Base-by-base conservation (phyloP, 92 coral and sea anemone genomes). In the Umimayanthus kanabou region DNA sequence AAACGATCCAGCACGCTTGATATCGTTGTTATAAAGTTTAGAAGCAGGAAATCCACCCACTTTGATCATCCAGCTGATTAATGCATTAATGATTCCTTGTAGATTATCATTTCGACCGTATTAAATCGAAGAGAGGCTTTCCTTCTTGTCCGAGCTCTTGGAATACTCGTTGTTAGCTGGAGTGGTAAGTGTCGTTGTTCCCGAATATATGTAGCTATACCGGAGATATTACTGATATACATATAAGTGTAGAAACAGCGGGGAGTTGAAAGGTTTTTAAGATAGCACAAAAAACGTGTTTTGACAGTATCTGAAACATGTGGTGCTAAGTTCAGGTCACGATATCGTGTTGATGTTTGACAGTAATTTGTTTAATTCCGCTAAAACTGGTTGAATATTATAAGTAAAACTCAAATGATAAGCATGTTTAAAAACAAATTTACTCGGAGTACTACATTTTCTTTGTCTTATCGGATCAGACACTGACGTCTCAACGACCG, bases 1-100 rank as follows among this genome's bases (percentile, higher is more conserved):
- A 73, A 73, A 16, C 13, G 77, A 13, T 37, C 23, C 77, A 73
- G 25, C 13, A 39, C 76, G 22, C 15, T 73, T 73, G 42, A 73
- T 72, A 28, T 13, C 20, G 39, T 72, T 13, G 76, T 37, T 72
- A 33, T 33, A 72, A 72, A 33, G 77, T 73, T 33, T 73, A 37
- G 45, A 73, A 37, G 15, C 77, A 73, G 77, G 77, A 73, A 73
- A 73, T n/a, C 77, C 77, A 37, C 77, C 77, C 77, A 73, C 77
- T 33, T 37, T 28, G 11, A 15, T 33, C 22, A 15, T 33, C 22
- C 75, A 16, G 16, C 77, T 73, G 69, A 61, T 61, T 7, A 26
- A 61, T 61, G 69, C 43, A 73, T 23, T 26, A 33, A 73, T 37
- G 26, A 73, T 73, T 73, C 43, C 77, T 33, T 14, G 2, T 73